Percentiles rank a stretch among this genome's conserved stretches.
Evolutionary conservation across 2,888 invertebrate genomes (phyloP).

Genomic region (Andrena camellia): DNA sequence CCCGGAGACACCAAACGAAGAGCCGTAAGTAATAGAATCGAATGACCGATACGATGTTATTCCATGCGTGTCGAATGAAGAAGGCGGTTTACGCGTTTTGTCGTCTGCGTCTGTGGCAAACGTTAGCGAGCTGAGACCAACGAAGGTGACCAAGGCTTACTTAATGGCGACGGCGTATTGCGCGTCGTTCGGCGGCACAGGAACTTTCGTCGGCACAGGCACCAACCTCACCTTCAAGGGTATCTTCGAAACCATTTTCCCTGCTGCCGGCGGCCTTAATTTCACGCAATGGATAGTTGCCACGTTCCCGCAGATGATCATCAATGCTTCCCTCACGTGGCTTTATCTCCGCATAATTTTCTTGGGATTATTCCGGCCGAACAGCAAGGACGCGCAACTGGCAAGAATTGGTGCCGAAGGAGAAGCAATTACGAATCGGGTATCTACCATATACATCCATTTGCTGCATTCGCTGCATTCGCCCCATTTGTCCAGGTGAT

Average conservation of each 20-base stretch:
- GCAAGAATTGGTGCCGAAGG: constrained; percentile 77
- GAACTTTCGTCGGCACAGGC: constrained; percentile 84
- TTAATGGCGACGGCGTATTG: constrained; percentile 81
- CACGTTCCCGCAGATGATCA: constrained; percentile 85
- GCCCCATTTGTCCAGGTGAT: constrained; percentile 79
- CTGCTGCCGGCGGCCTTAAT: constrained; percentile 78
- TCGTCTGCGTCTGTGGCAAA: background rate
- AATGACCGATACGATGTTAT: background rate
- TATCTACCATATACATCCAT: constrained; percentile 31
- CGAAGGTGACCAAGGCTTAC: constrained; percentile 78
- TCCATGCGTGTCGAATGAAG: no score
- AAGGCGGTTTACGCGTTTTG: background rate
- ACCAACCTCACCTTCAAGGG: constrained; percentile 84
- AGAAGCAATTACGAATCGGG: constrained; percentile 77
- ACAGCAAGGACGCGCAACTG: constrained; percentile 72
- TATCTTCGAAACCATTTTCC: constrained; percentile 81
- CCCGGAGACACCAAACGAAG: constrained; percentile 25
- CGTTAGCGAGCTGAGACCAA: constrained; percentile 66
- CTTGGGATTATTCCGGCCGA: constrained; percentile 77
- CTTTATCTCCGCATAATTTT: constrained; percentile 84
- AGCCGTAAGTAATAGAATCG: constrained; percentile 50
- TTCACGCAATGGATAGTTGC: constrained; percentile 86
- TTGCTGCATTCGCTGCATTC: no score
- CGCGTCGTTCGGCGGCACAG: constrained; percentile 84
- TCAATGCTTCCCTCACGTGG: constrained; percentile 85